Base-by-base conservation (phyloP, 2,797 vertebrate species). In the Australoheros facetus region DNA sequence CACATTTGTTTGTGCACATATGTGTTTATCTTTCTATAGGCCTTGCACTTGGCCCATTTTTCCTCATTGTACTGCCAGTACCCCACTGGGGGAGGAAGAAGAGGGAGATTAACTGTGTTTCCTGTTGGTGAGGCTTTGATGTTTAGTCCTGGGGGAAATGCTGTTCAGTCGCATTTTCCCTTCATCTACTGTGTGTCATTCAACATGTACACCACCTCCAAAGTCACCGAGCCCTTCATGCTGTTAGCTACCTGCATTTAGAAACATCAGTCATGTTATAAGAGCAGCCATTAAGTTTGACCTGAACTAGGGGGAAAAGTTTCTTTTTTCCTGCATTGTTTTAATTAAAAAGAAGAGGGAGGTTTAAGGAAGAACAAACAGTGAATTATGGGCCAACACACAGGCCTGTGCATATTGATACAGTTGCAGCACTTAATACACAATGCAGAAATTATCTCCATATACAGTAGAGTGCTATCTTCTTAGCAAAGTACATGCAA, bases 71-170 rank as follows among this genome's bases (percentile, higher is more conserved):
- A 88, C 85, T 70, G 70, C 1, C 56, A 86, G 83, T 89, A 64
- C 78, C 93, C 90, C 89, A 81, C 82, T 81, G 88, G 90, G 32
- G 89, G 83, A 91, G 86, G 79, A 84, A 89, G 85, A 91, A 88
- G 83, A 91, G 85, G 86, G 89, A 93, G 94, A 95, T 95, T 95
- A 94, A 90, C 89, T 85, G 71, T 87, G 93, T 92, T 94, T 94
- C 94, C 92, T 93, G 91, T 93, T 93, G 88, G 87, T 85, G 81
- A 85, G 76, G 90, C 94, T 95, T 94, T 95, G 94, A 95, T 94
- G 93, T 93, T 85, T 75, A 86, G 88, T 93, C 92, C 91, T 82
- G 77, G 17, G 90, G 93, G 92, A 91, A 85, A 89, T n/a, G 69
- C 79, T 71, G 91, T 59, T 92, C 91, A 85, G 84, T 93, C 86